Conservation (phyloP, 2,888 invertebrate species). For the Orthonevra nobilis region DNA sequence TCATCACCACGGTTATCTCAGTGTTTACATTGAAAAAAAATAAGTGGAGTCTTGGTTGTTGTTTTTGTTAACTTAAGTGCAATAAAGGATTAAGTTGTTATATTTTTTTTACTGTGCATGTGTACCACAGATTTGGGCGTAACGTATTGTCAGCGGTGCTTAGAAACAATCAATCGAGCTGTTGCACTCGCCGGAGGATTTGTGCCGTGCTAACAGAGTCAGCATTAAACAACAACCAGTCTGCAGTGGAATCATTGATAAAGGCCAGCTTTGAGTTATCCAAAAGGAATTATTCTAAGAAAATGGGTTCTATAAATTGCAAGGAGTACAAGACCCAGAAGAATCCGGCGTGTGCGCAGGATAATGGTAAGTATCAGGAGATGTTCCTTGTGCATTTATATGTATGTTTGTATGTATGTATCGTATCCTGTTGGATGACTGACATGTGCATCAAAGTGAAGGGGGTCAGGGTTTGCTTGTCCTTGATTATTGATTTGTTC, state of each 20-base stretch:
- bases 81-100: slow-evolving; percentile 16
- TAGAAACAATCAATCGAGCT: slow-evolving; percentile 27
- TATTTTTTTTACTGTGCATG: not conserved
- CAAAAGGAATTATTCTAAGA: too few species aligned
- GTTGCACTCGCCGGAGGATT: too few species aligned
- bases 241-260: too few species aligned
- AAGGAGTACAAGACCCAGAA: slow-evolving; percentile 77
- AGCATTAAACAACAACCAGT: not conserved
- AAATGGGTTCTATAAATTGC: slow-evolving; percentile 78
- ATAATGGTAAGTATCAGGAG: slow-evolving; percentile 59
- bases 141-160: slow-evolving; percentile 42
- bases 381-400: not conserved
- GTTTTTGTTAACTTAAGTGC: slow-evolving; percentile 28
- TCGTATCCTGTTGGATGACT: slow-evolving; percentile 9
- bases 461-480: slow-evolving; percentile 25
- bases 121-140: slow-evolving; percentile 36
- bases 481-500: slow-evolving; percentile 35
- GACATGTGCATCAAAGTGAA: slow-evolving; percentile 24
- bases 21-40: slow-evolving; percentile 33
- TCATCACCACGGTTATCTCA: slow-evolving; percentile 23
- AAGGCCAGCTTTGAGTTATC: too few species aligned
- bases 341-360: slow-evolving; percentile 60
- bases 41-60: not conserved
- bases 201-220: slow-evolving; percentile 37
- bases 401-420: not conserved